These are phyloP conservation scores for Drosophila littoralis DNA, from an alignment of 1,140 invertebrate genomes.

Conservation along the genomic window DNA sequence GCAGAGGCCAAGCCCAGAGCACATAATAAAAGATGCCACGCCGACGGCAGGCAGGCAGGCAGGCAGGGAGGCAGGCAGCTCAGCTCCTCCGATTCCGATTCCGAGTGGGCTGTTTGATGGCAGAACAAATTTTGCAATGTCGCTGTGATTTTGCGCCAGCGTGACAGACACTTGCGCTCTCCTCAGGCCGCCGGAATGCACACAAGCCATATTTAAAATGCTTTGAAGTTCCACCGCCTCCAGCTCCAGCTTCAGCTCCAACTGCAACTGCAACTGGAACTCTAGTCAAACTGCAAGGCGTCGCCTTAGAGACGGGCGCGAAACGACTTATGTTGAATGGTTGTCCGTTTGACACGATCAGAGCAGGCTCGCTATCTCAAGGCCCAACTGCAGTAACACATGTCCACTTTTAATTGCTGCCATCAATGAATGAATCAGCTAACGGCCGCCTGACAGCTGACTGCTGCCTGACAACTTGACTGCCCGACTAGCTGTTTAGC, in stretches of 20 bases:
- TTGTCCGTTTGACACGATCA: conserved; percentile 44
- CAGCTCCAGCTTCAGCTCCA: conserved; percentile 6
- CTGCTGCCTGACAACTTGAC: conserved; percentile 18
- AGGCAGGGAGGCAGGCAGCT: not conserved
- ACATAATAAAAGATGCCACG: conserved; percentile 33
- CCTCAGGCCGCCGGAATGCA: conserved; percentile 25
- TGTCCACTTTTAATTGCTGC: conserved; percentile 59
- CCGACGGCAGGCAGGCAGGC: not conserved
- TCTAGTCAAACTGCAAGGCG: conserved; percentile 12
- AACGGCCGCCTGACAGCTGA: conserved; percentile 42
- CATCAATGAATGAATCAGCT: conserved; percentile 52
- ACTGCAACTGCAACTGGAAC: not conserved
- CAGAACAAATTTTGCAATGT: conserved; percentile 75
- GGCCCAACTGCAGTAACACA: conserved; percentile 25
- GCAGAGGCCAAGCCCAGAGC: conserved; percentile 3
- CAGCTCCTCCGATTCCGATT: conserved; percentile 48
- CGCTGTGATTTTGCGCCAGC: conserved; percentile 50
- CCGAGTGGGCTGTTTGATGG: conserved; percentile 76
- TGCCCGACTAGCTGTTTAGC: conserved; percentile 14
- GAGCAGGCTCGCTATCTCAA: conserved; percentile 19
- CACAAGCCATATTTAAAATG: conserved; percentile 71
- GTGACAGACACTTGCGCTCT: conserved; percentile 53
- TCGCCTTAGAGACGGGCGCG: conserved; percentile 37
- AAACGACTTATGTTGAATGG: conserved; percentile 45
- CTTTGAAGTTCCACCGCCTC: conserved; percentile 67